These are phyloP conservation scores for Autographa gamma DNA, from an alignment of 2,888 invertebrate genomes.

Conservation along the genomic window DNA sequence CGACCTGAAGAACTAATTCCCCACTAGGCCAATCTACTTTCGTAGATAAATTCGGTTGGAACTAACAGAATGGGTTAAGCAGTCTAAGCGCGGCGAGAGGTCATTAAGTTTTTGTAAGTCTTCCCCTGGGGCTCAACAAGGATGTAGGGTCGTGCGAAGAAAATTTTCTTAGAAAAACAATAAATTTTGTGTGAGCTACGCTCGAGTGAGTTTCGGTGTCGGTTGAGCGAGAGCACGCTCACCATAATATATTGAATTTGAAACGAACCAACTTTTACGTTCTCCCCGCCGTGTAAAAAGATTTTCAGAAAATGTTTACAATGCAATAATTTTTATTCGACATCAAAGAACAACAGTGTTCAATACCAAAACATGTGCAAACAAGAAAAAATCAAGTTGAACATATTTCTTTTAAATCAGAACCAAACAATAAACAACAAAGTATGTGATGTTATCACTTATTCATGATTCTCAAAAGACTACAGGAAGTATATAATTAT, in stretches of 20 bases:
- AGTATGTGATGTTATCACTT: slow-evolving; percentile 30
- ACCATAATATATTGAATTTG: slow-evolving; percentile 89
- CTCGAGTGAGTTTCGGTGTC: slow-evolving; percentile 89
- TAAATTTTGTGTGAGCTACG: slow-evolving; percentile 87
- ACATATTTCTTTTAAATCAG: slow-evolving; percentile 42
- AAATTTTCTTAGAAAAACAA: slow-evolving; percentile 89
- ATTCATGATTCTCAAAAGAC: slow-evolving; percentile 26
- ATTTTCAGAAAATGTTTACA: slow-evolving; percentile 86
- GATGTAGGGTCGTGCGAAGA: slow-evolving; percentile 79
- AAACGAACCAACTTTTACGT: slow-evolving; percentile 88
- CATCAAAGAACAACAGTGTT: slow-evolving; percentile 66
- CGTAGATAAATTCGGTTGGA: slow-evolving; percentile 52
- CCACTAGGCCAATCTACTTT: slow-evolving; percentile 36
- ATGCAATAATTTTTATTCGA: slow-evolving; percentile 82
- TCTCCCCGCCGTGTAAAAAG: slow-evolving; percentile 84
- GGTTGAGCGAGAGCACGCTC: slow-evolving; percentile 88
- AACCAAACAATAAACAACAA: slow-evolving; percentile 38
- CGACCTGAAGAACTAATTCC: slow-evolving; percentile 19
- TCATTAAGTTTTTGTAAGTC: slow-evolving; percentile 81
- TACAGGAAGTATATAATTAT: slow-evolving; percentile 27
- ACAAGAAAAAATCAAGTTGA: slow-evolving; percentile 28
- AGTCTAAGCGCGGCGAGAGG: slow-evolving; percentile 68
- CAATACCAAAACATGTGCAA: slow-evolving; percentile 38
- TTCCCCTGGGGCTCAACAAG: slow-evolving; percentile 74
- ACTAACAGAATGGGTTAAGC: slow-evolving; percentile 66